Evolutionary conservation across 2,888 invertebrate genomes (phyloP), one percentile per base, ranked within the genome.

Genomic region (Prosapia bicincta): DNA sequence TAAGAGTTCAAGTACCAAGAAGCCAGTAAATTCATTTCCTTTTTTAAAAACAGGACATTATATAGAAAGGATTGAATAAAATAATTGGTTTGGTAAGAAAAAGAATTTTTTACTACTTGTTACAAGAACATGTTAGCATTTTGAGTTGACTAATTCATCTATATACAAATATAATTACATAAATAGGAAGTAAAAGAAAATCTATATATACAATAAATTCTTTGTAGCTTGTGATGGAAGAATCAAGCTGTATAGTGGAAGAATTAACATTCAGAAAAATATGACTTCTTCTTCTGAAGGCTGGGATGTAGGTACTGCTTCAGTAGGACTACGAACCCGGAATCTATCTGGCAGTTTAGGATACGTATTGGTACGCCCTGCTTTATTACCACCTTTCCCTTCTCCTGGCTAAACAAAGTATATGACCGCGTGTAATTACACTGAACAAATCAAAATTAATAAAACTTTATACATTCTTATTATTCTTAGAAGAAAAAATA

Each of bases 261-360:
- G 2, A 25, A 25, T 26, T 71, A 1, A 23, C 25, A 43, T 69
- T 82, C 81, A 82, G 78, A 83, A 83, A 79, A 82, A 83, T 74
- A 83, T 82, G 7, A 83, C 82, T 79, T 83, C 82, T 78, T 82
- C 81, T 78, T 81, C 81, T 15, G 80, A 71, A 72, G 78, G 73
- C 24, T 78, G 77, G 3, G 79, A 76, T 72, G 81, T 79, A 77
- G 77, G 28, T 76, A 78, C 76, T 76, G 82, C 80, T 68, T 82
- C 81, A 54, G 87, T 87, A 10, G 89, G 88, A 0, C 88, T 89
- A 9, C 89, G 87, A 68, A 90, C 88, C 77, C 90, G 88, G 85
- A 90, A 91, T 83, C 90, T 89, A 80, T 92, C 91, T 67, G 92
- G 90, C 72, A 92, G 84, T 83, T 92, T 91, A 25, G 92, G 92